Percentiles rank a stretch among this genome's conserved stretches.
These are phyloP conservation scores for Spilosoma lubricipeda DNA, from an alignment of 2,888 invertebrate species.

Conservation along the genomic window DNA sequence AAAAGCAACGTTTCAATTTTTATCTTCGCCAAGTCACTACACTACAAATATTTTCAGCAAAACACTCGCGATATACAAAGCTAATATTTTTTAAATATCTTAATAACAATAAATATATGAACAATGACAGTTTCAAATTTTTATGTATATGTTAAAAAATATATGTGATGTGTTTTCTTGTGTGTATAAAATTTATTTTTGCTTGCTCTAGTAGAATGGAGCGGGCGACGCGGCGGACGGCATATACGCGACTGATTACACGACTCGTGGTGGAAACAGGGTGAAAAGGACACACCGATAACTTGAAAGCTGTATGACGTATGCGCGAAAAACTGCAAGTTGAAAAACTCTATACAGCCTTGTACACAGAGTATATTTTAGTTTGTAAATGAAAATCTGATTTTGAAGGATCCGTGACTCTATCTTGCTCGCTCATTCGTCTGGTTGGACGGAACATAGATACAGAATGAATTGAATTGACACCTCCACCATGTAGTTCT, in stretches of 20 bases:
- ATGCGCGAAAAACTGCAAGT: slow-evolving; percentile 44
- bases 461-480: slow-evolving; percentile 84
- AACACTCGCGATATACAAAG: slow-evolving; percentile 48
- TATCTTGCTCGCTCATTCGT: slow-evolving; percentile 75
- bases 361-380: slow-evolving; percentile 38
- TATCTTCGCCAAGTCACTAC: slow-evolving; percentile 38
- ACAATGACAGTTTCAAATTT: slow-evolving; percentile 28
- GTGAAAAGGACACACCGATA: slow-evolving; percentile 79
- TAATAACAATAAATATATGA: slow-evolving; percentile 34
- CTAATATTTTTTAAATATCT: slow-evolving; percentile 32
- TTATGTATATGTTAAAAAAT: slow-evolving; percentile 40
- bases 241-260: slow-evolving; percentile 81
- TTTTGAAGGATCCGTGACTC: slow-evolving; percentile 76
- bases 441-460: slow-evolving; percentile 80
- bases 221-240: slow-evolving; percentile 80
- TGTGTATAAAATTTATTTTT: slow-evolving; percentile 52
- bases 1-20: slow-evolving; percentile 27
- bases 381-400: slow-evolving; percentile 48
- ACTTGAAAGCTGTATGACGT: slow-evolving; percentile 54
- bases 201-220: slow-evolving; percentile 50
- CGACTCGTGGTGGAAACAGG: slow-evolving; percentile 74
- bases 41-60: slow-evolving; percentile 38
- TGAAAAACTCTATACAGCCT: slow-evolving; percentile 44
- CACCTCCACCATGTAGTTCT: slow-evolving; percentile 62
- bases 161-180: slow-evolving; percentile 41